These are phyloP conservation scores for Elgaria multicarinata DNA, from an alignment of 2,113 vertebrate species.

Conservation along the genomic window DNA sequence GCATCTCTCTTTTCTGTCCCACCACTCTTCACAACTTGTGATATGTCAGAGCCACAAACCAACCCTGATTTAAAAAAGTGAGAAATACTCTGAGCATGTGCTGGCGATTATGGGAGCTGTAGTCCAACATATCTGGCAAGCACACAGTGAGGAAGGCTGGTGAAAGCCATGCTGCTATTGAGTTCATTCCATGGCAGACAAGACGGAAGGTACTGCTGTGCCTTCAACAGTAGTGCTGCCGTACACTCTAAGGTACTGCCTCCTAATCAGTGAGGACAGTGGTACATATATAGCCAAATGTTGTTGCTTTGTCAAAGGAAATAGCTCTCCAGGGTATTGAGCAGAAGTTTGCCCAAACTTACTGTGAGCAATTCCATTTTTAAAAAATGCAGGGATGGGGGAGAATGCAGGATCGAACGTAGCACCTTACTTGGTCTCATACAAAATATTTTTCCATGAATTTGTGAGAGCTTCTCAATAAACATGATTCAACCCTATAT, in stretches of 20 bases:
- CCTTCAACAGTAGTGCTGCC: not conserved
- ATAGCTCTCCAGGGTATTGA: not conserved
- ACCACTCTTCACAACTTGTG: not conserved
- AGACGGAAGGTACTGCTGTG: not conserved
- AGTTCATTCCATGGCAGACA: not conserved
- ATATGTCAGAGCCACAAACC: too few species aligned
- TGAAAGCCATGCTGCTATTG: not conserved
- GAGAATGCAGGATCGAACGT: not conserved
- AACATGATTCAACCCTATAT: not conserved
- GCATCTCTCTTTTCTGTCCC: not conserved
- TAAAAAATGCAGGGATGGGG: not conserved
- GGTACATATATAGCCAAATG: not conserved
- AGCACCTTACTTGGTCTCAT: not conserved
- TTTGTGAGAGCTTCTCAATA: not conserved
- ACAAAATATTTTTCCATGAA: not conserved
- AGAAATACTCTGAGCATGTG: too few species aligned
- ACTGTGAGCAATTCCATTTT: not conserved
- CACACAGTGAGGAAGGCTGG: not conserved
- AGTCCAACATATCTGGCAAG: not conserved
- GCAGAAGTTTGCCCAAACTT: not conserved
- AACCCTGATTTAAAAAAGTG: too few species aligned
- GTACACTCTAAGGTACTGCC: not conserved
- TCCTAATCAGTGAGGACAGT: not conserved
- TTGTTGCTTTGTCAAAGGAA: not conserved
- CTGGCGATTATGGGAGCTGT: too few species aligned